phyloP scores from a whole-genome alignment of 2,888 invertebrate species.

The Lysandra coridon region DNA sequence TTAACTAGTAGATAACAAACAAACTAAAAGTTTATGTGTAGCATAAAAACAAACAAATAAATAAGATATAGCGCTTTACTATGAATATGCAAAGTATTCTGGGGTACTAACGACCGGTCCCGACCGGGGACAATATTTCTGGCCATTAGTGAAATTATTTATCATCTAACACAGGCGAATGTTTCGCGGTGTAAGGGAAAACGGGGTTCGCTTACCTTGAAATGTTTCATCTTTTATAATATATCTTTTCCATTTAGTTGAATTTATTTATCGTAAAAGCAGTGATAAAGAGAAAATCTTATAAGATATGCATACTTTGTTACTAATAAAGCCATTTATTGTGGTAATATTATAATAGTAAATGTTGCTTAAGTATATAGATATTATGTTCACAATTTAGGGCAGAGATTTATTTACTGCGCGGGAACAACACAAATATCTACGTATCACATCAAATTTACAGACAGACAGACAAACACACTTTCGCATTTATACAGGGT shows the following conservation, averaged over 20 bases:
- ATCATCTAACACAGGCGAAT: conserved; percentile 16
- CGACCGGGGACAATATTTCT: conserved; percentile 15
- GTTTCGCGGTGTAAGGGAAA: conserved; percentile 10
- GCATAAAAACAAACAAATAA: background rate
- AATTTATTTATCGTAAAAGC: no score
- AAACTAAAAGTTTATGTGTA: background rate
- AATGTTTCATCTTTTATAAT: background rate
- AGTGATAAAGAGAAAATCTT: no score
- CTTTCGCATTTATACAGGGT: no score
- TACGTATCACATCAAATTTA: no score
- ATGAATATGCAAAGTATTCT: conserved; percentile 8
- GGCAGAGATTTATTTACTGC: no score
- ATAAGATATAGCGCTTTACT: background rate
- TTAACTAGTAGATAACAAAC: background rate
- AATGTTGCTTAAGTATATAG: no score
- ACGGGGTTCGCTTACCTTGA: background rate
- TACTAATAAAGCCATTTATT: no score
- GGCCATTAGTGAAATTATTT: conserved; percentile 26
- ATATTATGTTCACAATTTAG: no score
- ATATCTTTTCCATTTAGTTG: background rate
- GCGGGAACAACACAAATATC: no score
- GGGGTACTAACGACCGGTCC: conserved; percentile 14
- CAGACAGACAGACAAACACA: no score
- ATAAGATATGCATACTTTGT: no score
- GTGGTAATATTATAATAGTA: no score